Evolutionary conservation across 2,113 vertebrate species (phyloP).

Genomic region (Sylvia atricapilla): DNA sequence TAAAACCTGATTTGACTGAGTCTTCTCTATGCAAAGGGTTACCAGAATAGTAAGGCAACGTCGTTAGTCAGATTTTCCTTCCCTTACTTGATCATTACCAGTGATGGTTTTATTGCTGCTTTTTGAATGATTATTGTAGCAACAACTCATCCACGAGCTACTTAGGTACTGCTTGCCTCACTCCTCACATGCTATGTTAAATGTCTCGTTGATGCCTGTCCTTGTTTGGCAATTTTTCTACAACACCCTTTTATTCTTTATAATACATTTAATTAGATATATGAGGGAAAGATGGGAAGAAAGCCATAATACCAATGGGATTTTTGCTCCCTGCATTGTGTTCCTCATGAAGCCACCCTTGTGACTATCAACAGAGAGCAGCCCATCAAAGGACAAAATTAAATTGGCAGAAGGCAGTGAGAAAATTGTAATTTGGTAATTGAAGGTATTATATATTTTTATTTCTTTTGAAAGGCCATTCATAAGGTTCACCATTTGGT

Average conservation of each 20-base stretch:
- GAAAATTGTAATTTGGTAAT: background rate
- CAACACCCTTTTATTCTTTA: background rate
- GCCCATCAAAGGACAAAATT: background rate
- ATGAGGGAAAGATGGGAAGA: background rate
- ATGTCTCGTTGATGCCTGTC: background rate
- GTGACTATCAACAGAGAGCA: background rate
- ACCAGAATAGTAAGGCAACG: conserved; percentile 53
- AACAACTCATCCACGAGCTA: background rate
- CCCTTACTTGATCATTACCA: conserved; percentile 59
- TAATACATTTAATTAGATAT: background rate
- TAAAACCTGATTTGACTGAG: conserved; percentile 62
- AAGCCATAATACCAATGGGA: background rate
- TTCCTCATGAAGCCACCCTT: background rate
- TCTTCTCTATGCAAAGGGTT: conserved; percentile 57
- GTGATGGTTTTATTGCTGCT: conserved; percentile 35
- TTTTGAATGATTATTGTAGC: conserved; percentile 40
- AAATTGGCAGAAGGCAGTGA: background rate
- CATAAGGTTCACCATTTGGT: background rate
- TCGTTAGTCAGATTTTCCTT: conserved; percentile 60
- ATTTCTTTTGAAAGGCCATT: background rate
- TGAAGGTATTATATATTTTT: background rate
- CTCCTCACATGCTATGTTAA: background rate
- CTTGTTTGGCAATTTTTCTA: conserved; percentile 42
- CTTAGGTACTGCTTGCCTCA: background rate
- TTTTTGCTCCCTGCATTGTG: background rate